phyloP scores from a whole-genome alignment of 2,797 vertebrate genomes.

The Rhinella marina region DNA sequence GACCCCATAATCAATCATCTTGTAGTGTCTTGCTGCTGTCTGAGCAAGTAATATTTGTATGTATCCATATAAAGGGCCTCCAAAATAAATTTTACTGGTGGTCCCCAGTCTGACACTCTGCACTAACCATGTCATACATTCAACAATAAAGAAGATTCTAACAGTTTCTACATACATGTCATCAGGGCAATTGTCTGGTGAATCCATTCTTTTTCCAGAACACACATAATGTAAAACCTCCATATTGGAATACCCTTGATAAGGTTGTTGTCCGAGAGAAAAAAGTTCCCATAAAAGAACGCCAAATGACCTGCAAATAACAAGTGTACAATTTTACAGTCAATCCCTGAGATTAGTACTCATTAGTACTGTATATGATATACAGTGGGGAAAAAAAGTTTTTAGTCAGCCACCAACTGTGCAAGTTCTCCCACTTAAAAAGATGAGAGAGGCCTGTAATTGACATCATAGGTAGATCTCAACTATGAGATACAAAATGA shows the following conservation, averaged over 20 bases:
- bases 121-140: not conserved
- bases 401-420: too few species aligned
- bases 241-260: constrained; percentile 77
- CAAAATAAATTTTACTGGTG: too few species aligned
- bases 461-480: too few species aligned
- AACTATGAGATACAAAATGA: too few species aligned
- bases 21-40: too few species aligned
- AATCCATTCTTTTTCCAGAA: constrained; percentile 72
- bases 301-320: constrained; percentile 76
- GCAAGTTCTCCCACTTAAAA: too few species aligned
- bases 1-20: too few species aligned
- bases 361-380: too few species aligned
- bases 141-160: not conserved
- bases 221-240: constrained; percentile 77
- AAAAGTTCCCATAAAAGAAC: constrained; percentile 79
- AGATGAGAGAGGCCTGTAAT: too few species aligned
- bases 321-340: not conserved
- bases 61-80: too few species aligned
- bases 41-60: too few species aligned
- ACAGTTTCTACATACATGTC: constrained; percentile 72
- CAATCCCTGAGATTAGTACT: not conserved
- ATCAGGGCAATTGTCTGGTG: constrained; percentile 74
- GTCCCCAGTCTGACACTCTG: not conserved
- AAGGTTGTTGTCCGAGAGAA: constrained; percentile 79
- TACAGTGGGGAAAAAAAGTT: too few species aligned